These are phyloP conservation scores for Nephrotoma guestfalica DNA, from an alignment of 2,888 invertebrate species.

Conservation along the genomic window DNA sequence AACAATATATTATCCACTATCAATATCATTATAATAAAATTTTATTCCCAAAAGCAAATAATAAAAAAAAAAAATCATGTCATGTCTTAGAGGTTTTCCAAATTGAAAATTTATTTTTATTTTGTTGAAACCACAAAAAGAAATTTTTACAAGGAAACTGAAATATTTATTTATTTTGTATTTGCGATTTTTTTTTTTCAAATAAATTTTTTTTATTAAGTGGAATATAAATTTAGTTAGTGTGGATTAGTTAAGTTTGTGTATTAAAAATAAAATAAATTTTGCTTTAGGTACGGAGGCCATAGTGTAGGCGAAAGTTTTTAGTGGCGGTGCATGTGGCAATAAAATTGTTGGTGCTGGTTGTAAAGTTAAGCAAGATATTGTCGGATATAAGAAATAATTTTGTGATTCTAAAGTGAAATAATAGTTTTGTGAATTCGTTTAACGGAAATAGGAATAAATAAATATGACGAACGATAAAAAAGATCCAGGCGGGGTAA, in stretches of 20 bases:
- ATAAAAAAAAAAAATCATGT: not conserved
- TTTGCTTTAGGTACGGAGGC: not conserved
- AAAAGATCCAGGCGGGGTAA: slow-evolving; percentile 21
- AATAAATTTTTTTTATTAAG: not conserved
- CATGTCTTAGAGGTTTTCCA: not conserved
- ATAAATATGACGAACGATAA: slow-evolving; percentile 21
- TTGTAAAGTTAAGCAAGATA: not conserved
- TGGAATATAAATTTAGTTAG: not conserved
- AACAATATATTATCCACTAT: not conserved
- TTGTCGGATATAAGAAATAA: no score
- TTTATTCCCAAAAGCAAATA: not conserved
- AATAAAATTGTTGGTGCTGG: not conserved
- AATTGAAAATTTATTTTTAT: not conserved
- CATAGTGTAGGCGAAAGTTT: not conserved
- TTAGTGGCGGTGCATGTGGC: not conserved
- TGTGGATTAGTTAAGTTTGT: not conserved
- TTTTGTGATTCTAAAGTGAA: not conserved
- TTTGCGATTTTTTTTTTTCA: not conserved
- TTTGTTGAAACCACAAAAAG: not conserved
- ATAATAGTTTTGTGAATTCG: not conserved
- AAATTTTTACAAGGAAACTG: not conserved
- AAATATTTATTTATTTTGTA: not conserved
- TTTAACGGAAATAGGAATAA: not conserved
- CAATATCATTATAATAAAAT: not conserved
- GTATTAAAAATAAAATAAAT: not conserved